Percentiles rank a stretch among this genome's conserved stretches.
phyloP scores from a whole-genome alignment of 2,113 vertebrate species.

The Nothobranchius furzeri region DNA sequence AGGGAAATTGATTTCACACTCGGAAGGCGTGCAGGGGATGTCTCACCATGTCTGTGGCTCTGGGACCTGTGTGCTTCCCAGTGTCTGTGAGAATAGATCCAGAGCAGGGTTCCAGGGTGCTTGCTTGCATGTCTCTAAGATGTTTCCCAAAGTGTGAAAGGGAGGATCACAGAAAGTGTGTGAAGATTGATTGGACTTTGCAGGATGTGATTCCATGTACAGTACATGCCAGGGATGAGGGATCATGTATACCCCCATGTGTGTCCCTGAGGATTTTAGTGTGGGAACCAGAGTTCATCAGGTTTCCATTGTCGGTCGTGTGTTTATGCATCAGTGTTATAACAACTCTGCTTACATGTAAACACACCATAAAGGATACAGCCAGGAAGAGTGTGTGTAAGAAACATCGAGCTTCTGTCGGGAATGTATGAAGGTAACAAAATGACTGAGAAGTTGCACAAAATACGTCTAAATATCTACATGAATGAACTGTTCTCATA shows the following conservation, averaged over 20 bases:
- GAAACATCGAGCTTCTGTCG: no score
- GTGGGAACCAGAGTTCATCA: background rate
- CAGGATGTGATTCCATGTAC: constrained; percentile 11
- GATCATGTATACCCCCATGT: constrained; percentile 8
- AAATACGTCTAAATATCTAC: no score
- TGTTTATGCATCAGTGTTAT: constrained; percentile 28
- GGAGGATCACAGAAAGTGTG: background rate
- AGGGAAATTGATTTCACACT: constrained; percentile 78
- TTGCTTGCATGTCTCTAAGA: constrained; percentile 49
- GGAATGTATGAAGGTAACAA: no score
- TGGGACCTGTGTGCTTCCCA: constrained; percentile 2
- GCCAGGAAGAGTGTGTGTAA: no score
- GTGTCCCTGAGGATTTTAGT: constrained; percentile 21
- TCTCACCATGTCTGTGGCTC: constrained; percentile 22
- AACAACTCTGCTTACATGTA: constrained; percentile 49
- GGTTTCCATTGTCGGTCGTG: constrained; percentile 2
- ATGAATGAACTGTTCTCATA: no score
- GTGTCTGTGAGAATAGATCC: constrained; percentile 31
- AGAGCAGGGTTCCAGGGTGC: constrained; percentile 24
- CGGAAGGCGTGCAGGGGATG: constrained; percentile 52
- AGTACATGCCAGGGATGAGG: constrained; percentile 18
- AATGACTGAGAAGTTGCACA: no score
- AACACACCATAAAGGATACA: constrained; percentile 9
- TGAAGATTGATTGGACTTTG: background rate
- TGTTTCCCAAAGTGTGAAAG: constrained; percentile 10